A percentile compares a stretch with the other conserved stretches of the same genome.
phyloP scores from a whole-genome alignment of 2,888 invertebrate genomes.

The Melieria picta region DNA sequence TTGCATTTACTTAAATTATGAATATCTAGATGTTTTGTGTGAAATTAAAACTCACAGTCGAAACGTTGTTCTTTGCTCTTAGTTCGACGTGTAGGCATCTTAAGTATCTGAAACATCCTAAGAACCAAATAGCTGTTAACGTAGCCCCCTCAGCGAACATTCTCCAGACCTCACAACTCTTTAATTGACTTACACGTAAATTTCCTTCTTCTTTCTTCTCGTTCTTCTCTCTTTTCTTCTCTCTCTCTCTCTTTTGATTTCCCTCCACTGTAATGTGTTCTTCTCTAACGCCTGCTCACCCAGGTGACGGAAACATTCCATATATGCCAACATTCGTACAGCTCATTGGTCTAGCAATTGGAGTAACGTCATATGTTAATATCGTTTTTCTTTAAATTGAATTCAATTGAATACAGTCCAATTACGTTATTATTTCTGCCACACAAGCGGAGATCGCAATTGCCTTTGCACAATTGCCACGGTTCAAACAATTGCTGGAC shows the following conservation, averaged over 20 bases:
- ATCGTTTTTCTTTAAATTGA: background rate
- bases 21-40: too few species aligned
- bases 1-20: too few species aligned
- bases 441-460: too few species aligned
- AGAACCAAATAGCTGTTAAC: too few species aligned
- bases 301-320: conserved; percentile 65
- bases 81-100: too few species aligned
- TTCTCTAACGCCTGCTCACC: conserved; percentile 39
- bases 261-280: background rate
- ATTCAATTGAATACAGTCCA: background rate
- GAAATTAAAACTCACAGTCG: too few species aligned
- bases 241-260: conserved; percentile 25
- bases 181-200: background rate
- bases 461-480: too few species aligned
- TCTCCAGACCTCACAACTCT: too few species aligned
- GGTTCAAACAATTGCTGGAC: conserved; percentile 21
- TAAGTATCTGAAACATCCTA: too few species aligned
- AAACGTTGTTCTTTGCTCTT: too few species aligned
- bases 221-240: conserved; percentile 28
- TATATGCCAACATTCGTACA: conserved; percentile 62
- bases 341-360: conserved; percentile 64
- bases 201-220: conserved; percentile 19
- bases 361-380: background rate
- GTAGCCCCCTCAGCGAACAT: too few species aligned
- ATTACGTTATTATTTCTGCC: too few species aligned